phyloP scores from a whole-genome alignment of 2,113 vertebrate genomes.

The Sciurus niger region DNA sequence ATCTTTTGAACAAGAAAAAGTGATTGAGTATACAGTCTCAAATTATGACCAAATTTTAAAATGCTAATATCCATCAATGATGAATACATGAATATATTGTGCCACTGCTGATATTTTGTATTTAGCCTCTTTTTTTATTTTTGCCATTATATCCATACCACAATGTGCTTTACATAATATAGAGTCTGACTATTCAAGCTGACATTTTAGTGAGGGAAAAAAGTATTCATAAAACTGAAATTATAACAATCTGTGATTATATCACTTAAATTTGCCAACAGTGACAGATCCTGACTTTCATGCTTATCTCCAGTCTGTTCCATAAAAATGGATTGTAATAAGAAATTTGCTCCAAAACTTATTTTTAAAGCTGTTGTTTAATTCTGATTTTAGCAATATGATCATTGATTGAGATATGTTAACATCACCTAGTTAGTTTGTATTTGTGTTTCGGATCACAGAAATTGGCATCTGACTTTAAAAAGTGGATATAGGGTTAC shows the following conservation, averaged over 20 bases:
- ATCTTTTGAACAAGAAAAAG: neutral
- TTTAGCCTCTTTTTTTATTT: slow-evolving; percentile 13
- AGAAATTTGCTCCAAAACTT: slow-evolving; percentile 16
- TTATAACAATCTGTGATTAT: neutral
- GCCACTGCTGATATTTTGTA: neutral
- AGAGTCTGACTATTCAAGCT: slow-evolving; percentile 9
- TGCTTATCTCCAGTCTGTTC: neutral
- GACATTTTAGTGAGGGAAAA: neutral
- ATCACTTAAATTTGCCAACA: neutral
- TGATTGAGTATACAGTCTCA: neutral
- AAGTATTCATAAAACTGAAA: slow-evolving; percentile 41
- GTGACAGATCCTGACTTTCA: neutral
- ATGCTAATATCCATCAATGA: neutral
- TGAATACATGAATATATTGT: neutral
- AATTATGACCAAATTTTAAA: slow-evolving; percentile 23
- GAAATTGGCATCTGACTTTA: neutral
- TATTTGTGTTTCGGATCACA: neutral
- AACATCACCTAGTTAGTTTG: neutral
- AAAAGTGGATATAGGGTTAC: neutral
- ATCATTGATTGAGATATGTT: slow-evolving; percentile 1
- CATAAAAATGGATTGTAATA: neutral
- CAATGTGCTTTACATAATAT: neutral
- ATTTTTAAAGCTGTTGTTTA: slow-evolving; percentile 45
- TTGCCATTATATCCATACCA: slow-evolving; percentile 26
- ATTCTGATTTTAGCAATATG: neutral